A percentile compares a stretch with the other conserved stretches of the same genome.
Evolutionary conservation across 2,113 vertebrate species (phyloP).

Genomic region (Petaurus breviceps): DNA sequence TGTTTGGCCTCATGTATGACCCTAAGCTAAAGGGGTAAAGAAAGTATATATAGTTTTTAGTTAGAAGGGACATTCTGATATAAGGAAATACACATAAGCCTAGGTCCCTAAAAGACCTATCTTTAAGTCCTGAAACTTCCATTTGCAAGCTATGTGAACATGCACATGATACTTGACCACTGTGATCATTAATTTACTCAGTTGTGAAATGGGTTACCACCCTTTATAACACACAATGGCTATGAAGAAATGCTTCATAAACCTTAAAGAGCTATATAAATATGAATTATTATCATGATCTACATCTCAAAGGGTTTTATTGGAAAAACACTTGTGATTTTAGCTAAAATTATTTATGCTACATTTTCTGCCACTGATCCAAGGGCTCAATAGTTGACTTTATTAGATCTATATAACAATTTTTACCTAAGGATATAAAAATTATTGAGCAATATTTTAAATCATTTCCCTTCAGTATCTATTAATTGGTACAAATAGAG

Average conservation of each 20-base stretch:
- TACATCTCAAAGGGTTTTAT: not conserved
- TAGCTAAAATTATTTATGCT: not conserved
- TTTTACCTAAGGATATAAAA: not conserved
- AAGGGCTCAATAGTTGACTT: not conserved
- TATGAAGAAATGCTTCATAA: not conserved
- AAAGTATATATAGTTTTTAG: not conserved
- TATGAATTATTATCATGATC: not conserved
- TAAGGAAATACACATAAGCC: not conserved
- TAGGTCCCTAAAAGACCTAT: not conserved
- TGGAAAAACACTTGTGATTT: not conserved
- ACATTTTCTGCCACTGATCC: not conserved
- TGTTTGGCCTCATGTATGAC: not conserved
- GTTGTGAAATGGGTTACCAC: not conserved
- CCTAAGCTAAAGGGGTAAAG: not conserved
- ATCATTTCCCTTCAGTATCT: not conserved
- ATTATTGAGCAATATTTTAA: not conserved
- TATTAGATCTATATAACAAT: not conserved
- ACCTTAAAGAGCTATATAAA: not conserved
- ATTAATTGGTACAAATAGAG: not conserved
- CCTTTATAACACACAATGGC: not conserved
- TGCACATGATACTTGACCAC: not conserved
- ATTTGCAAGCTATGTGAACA: not conserved
- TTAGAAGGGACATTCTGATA: not conserved
- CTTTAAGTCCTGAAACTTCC: not conserved
- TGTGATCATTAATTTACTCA: not conserved